Percentiles rank a stretch among this genome's conserved stretches.
These are phyloP conservation scores for Troglohyphantes excavatus DNA, from an alignment of 2,888 invertebrate species.

Conservation along the genomic window DNA sequence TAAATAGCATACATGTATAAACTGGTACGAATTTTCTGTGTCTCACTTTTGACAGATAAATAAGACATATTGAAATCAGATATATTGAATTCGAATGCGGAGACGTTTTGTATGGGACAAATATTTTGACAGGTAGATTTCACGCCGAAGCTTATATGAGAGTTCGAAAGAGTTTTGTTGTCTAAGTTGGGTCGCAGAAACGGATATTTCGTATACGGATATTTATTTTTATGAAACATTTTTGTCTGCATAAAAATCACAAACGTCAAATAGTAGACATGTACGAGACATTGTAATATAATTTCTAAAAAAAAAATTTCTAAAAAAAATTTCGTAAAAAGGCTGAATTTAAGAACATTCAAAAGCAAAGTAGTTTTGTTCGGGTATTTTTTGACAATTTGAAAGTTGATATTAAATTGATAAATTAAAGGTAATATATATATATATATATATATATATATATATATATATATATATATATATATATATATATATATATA, in stretches of 20 bases:
- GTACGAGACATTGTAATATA: too few relatives aligned
- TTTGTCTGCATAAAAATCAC: neutral
- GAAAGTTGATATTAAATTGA: too few relatives aligned
- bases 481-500: too few relatives aligned
- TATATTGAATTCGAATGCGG: neutral
- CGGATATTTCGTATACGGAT: neutral
- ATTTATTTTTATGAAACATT: neutral
- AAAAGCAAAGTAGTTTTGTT: too few relatives aligned
- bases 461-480: too few relatives aligned
- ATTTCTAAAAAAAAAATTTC: too few relatives aligned
- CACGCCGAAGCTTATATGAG: neutral
- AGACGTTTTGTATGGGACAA: neutral
- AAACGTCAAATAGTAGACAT: too few relatives aligned
- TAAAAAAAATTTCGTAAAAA: too few relatives aligned
- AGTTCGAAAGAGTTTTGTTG: neutral
- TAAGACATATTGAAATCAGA: neutral
- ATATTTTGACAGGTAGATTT: slow-evolving; percentile 1
- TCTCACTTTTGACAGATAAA: slow-evolving; percentile 4
- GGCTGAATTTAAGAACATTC: too few relatives aligned
- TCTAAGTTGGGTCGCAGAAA: neutral
- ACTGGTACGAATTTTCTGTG: neutral
- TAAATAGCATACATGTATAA: neutral
- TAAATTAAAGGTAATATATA: too few relatives aligned
- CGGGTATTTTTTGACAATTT: too few relatives aligned
- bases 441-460: too few relatives aligned